Evolutionary conservation across 2,888 invertebrate genomes (phyloP), one percentile per base, ranked within the genome.

Genomic region (Sminthurinus aureus): DNA sequence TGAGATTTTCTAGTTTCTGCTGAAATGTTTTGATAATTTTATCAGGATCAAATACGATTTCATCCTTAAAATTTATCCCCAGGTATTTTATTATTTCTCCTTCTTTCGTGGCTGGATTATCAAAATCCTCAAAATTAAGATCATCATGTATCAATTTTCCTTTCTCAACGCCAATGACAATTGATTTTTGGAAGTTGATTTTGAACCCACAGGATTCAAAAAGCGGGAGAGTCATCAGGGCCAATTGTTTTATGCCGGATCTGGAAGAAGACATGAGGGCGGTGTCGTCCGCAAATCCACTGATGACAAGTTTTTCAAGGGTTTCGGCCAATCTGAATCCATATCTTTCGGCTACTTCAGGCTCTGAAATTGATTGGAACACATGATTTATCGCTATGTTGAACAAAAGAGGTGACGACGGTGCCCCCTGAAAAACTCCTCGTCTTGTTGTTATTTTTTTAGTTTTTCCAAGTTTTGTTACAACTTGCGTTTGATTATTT

Each of bases 341-440:
- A 24, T 64, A 81, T 22, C 58, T 24, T 9, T 71, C 22, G 0
- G 22, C 50, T 13, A 84, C 50, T 73, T 76, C 77, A 50, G 22
- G n/a, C 13, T 84, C 84, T 0, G 76, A 24, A 8, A 84, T 26
- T 0, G 26, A 18, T 75, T 52, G 26, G 20, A 84, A 22, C 9
- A 83, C 77, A 24, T 77, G 82, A 26, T 84, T 77, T 58, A 80
- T 64, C 9, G 73, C 51, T 2, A 83, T 22, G 26, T 84, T 84
- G 73, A 84, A 83, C 4, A 83, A 52, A 15, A 76, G 58, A 9
- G 84, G 84, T 8, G 82, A 84, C 26, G 80, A 52, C 2, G 80
- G 79, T 0, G 80, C 74, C 12, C 84, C 84, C n/a, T 84, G 82
- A 18, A 84, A 80, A 0, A 84, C 66, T 58, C 84, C 84, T 8